Percentiles rank a stretch among this genome's conserved stretches.
Conservation (phyloP, 2,113 vertebrate species). For the Rhynchomys soricoides region DNA sequence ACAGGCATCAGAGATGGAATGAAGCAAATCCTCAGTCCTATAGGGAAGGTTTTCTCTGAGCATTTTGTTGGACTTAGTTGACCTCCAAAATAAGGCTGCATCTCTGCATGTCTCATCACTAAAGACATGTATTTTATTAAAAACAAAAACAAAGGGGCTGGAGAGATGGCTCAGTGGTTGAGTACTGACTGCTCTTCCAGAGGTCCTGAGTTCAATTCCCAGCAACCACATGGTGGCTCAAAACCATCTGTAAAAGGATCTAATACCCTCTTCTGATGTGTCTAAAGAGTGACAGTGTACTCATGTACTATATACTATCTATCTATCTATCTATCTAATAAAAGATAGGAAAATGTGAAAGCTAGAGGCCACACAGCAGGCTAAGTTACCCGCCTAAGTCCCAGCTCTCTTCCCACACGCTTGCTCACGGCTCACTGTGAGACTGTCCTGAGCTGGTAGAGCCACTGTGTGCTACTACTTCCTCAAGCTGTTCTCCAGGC, state of each 20-base stretch:
- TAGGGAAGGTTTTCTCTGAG: neutral
- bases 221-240: too few relatives aligned
- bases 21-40: neutral
- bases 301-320: too few relatives aligned
- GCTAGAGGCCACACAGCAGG: neutral
- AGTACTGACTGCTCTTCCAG: too few relatives aligned
- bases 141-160: neutral
- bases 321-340: too few relatives aligned
- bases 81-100: neutral
- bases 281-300: too few relatives aligned
- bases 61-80: neutral
- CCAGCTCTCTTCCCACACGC: neutral
- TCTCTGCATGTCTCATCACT: neutral
- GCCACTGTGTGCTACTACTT: neutral
- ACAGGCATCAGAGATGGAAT: neutral
- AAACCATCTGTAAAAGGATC: too few relatives aligned
- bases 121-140: neutral
- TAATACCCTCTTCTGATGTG: too few relatives aligned
- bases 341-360: neutral
- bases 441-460: neutral
- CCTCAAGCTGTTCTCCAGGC: neutral
- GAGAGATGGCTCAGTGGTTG: too few relatives aligned
- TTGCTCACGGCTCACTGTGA: neutral
- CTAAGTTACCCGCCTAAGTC: neutral
- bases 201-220: neutral